Conservation (phyloP, 1,140 invertebrate species). For the Marisa cornuarietis region DNA sequence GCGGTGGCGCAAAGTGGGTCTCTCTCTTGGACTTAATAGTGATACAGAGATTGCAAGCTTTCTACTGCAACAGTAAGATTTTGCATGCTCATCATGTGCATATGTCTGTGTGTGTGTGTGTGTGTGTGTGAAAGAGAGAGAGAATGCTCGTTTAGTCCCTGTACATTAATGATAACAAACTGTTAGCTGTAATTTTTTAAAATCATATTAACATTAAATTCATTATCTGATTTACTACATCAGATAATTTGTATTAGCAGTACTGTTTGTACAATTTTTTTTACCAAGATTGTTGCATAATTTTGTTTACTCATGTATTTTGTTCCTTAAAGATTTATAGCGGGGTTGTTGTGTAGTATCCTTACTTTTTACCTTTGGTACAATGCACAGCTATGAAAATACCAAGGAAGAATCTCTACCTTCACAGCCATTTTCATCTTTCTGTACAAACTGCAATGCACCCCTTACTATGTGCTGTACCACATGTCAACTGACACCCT, state of each 20-base stretch:
- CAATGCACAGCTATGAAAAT: conserved; percentile 1
- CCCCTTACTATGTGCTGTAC: not conserved
- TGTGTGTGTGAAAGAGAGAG: not conserved
- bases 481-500: not conserved
- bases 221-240: no score
- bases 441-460: not conserved
- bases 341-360: not conserved
- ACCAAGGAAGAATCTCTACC: not conserved
- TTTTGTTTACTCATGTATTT: not conserved
- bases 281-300: not conserved
- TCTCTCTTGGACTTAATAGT: not conserved
- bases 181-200: not conserved
- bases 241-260: not conserved
- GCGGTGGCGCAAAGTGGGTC: conserved; percentile 6
- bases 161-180: not conserved
- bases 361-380: not conserved
- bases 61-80: conserved; percentile 5
- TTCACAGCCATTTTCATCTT: conserved; percentile 1
- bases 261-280: not conserved
- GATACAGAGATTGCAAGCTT: conserved; percentile 22
- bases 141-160: not conserved
- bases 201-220: no score
- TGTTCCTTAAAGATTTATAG: no score
- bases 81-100: not conserved
- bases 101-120: not conserved